Evolutionary conservation across 2,113 vertebrate genomes (phyloP).

Genomic region (Gallinago undulata): DNA sequence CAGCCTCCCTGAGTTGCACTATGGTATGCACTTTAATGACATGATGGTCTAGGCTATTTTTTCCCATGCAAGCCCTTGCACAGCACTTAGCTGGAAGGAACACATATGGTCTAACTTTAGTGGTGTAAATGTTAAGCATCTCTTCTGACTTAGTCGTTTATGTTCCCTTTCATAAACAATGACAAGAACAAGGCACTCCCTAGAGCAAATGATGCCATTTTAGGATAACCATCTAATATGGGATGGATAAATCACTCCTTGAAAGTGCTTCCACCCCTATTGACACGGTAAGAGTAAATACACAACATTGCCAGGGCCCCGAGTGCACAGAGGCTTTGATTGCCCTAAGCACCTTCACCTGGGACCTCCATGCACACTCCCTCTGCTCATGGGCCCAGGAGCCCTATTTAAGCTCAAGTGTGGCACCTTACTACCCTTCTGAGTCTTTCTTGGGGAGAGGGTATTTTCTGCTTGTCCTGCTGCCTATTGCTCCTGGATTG

Average conservation of each 20-base stretch:
- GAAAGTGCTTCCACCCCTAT: background rate
- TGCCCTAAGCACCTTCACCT: background rate
- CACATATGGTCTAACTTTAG: background rate
- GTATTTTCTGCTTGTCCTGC: background rate
- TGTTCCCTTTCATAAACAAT: background rate
- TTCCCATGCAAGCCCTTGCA: background rate
- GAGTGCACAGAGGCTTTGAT: background rate
- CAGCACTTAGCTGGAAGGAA: background rate
- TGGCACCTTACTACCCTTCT: fast-evolving
- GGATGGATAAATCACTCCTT: background rate
- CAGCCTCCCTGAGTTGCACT: background rate
- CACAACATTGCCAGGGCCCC: background rate
- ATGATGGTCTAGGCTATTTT: background rate
- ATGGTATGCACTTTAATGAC: background rate
- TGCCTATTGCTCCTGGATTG: background rate
- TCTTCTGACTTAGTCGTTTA: background rate
- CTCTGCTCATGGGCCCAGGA: background rate
- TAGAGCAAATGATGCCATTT: constrained; percentile 23
- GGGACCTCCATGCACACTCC: background rate
- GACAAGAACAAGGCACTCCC: background rate
- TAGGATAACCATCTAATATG: background rate
- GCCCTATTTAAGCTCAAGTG: background rate
- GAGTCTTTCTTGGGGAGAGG: fast-evolving
- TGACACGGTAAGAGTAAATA: background rate
- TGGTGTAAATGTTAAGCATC: background rate